Percentiles rank a stretch among this genome's conserved stretches.
Evolutionary conservation across 2,113 vertebrate species (phyloP).

Genomic region (Sturnus vulgaris): DNA sequence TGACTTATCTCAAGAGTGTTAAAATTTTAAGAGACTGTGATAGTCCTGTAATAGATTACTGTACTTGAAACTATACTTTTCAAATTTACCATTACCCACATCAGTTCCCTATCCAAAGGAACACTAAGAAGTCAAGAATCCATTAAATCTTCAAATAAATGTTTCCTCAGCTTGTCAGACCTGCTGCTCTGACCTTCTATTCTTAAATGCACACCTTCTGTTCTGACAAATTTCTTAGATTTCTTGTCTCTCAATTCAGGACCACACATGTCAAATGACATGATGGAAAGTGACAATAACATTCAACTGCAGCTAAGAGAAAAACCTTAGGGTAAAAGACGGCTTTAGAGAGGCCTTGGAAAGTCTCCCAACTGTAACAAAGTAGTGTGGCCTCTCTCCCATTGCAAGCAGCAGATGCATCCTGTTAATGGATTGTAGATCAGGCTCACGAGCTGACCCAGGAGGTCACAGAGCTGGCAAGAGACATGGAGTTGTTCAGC

Average conservation of each 20-base stretch:
- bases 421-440: neutral
- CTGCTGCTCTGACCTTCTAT: neutral
- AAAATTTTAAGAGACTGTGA: neutral
- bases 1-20: neutral
- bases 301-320: neutral
- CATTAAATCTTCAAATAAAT: neutral
- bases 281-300: neutral
- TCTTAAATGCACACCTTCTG: neutral
- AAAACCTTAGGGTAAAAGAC: neutral
- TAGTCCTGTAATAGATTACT: neutral
- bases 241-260: neutral
- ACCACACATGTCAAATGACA: neutral
- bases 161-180: neutral
- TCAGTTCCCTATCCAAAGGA: neutral
- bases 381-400: neutral
- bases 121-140: neutral
- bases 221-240: neutral
- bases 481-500: neutral
- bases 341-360: neutral
- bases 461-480: neutral
- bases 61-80: neutral
- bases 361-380: neutral
- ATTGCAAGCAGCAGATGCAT: neutral
- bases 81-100: neutral
- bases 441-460: neutral